Conservation (phyloP, 2,797 vertebrate species). For the Phataginus tetradactyla region DNA sequence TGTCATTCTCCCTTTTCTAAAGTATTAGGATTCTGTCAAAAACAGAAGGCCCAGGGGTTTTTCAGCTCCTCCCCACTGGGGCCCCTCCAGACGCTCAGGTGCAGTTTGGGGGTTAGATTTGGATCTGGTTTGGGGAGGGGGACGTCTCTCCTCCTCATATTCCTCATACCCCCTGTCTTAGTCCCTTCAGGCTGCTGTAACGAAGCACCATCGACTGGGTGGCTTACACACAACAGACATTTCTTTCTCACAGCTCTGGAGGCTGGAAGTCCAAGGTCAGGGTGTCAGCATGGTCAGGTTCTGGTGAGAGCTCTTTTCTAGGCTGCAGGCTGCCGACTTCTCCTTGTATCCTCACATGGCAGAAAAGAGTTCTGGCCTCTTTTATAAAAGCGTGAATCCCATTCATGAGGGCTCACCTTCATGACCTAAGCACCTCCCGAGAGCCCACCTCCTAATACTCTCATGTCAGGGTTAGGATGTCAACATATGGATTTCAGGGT, state of each 20-base stretch:
- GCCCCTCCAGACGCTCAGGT: neutral
- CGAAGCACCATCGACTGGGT: neutral
- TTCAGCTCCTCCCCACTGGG: neutral
- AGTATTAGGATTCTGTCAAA: neutral
- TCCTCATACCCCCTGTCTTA: neutral
- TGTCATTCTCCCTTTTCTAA: conserved; percentile 23
- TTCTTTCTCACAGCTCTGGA: neutral
- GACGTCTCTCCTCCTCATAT: neutral
- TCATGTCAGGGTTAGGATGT: neutral
- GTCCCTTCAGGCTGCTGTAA: neutral
- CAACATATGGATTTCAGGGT: neutral
- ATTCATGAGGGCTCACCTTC: neutral
- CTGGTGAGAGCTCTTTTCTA: neutral
- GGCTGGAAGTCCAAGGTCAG: neutral
- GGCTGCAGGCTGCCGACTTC: neutral
- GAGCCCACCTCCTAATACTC: neutral
- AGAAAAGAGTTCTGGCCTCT: neutral
- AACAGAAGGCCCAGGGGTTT: neutral
- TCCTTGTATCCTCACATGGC: neutral
- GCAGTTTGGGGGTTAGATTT: neutral
- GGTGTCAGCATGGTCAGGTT: neutral
- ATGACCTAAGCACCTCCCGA: neutral
- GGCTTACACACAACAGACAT: neutral
- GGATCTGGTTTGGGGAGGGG: neutral
- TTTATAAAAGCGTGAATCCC: neutral